A percentile compares a stretch with the other conserved stretches of the same genome.
phyloP scores from a whole-genome alignment of 2,113 vertebrate species.

The Mastomys natalensis region DNA sequence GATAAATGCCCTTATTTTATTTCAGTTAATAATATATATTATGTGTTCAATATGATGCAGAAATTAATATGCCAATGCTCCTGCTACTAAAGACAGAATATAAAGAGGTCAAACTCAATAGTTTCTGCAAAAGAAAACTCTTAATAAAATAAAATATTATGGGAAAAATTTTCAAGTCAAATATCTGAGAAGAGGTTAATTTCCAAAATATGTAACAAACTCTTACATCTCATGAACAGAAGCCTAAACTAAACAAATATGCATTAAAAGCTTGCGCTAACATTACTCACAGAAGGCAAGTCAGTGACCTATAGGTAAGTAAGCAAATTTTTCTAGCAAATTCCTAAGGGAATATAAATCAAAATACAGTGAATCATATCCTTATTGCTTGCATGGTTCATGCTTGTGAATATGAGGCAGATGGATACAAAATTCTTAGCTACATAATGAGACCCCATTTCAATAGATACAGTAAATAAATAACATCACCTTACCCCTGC shows the following conservation, averaged over 20 bases:
- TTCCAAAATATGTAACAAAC: not conserved
- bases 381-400: not conserved
- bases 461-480: not conserved
- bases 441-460: not conserved
- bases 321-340: not conserved
- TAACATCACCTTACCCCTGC: not conserved
- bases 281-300: not conserved
- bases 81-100: not conserved
- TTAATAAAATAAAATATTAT: not conserved
- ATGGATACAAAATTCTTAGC: rapidly evolving
- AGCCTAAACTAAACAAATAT: not conserved
- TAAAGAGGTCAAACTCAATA: not conserved
- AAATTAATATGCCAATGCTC: not conserved
- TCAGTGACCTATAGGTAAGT: not conserved
- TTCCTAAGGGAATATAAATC: not conserved
- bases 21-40: not conserved
- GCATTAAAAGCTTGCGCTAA: not conserved
- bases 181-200: not conserved
- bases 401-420: not conserved
- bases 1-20: not conserved
- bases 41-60: not conserved
- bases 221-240: not conserved
- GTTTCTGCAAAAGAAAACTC: not conserved
- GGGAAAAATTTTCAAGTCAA: not conserved
- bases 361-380: not conserved